These are phyloP conservation scores for Cossypha niveicapilla DNA, from an alignment of 2,797 vertebrate genomes.

Conservation along the genomic window DNA sequence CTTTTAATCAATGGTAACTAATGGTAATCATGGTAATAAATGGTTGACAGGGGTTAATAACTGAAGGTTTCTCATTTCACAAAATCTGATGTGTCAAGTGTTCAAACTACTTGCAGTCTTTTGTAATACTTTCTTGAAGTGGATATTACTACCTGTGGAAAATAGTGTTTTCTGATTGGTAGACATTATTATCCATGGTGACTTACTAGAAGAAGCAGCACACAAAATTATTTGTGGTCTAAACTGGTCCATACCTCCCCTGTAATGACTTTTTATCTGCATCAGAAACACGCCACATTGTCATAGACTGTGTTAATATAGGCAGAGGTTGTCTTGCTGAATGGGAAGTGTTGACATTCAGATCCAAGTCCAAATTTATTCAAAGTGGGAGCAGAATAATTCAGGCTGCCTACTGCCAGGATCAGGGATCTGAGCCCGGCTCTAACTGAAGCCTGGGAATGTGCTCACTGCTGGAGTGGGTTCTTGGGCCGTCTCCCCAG, in stretches of 20 bases:
- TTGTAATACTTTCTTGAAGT: background rate
- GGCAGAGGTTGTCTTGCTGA: background rate
- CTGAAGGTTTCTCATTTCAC: background rate
- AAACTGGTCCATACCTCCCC: background rate
- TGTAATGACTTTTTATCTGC: background rate
- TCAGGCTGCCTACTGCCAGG: background rate
- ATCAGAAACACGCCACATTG: background rate
- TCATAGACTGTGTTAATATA: background rate
- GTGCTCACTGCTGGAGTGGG: fast-evolving
- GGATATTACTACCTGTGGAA: background rate
- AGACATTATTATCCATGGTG: background rate
- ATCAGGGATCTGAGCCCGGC: background rate
- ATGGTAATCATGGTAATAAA: background rate
- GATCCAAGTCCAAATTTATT: background rate
- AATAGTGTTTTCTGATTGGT: background rate
- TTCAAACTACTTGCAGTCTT: background rate
- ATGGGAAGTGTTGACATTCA: background rate
- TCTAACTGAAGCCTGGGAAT: fast-evolving
- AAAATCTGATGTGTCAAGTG: background rate
- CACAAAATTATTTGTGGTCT: background rate
- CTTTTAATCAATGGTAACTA: background rate
- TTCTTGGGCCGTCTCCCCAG: background rate
- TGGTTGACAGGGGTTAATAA: background rate
- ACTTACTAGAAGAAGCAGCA: background rate
- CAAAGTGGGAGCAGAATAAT: background rate